These are phyloP conservation scores for Serranochromis macrocephalus DNA, from an alignment of 2,113 vertebrate genomes.

Conservation along the genomic window DNA sequence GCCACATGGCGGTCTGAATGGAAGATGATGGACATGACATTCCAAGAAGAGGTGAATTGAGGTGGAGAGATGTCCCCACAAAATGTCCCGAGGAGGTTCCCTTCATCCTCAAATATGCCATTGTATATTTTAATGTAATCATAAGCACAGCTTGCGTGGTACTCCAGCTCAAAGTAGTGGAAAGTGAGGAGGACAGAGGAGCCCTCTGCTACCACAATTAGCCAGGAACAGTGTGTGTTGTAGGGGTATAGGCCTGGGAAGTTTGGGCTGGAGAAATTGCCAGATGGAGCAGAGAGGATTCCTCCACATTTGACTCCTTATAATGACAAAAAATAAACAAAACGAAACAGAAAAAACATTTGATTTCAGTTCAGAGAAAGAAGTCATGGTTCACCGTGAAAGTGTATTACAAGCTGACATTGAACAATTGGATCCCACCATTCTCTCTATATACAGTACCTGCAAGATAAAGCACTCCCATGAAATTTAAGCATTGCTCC, in stretches of 20 bases:
- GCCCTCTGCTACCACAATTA: conserved; percentile 92
- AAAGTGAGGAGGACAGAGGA: conserved; percentile 90
- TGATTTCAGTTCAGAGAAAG: not conserved
- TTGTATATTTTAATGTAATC: conserved; percentile 97
- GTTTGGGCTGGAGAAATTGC: conserved; percentile 94
- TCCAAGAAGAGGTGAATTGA: conserved; percentile 90
- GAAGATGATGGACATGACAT: conserved; percentile 89
- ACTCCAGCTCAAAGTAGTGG: conserved; percentile 88
- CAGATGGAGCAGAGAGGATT: conserved; percentile 83
- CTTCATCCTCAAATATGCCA: conserved; percentile 77
- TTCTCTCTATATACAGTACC: not conserved
- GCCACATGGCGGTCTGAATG: conserved; percentile 91
- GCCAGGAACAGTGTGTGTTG: conserved; percentile 85
- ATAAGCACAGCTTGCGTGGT: conserved; percentile 79
- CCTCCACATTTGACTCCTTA: conserved; percentile 95
- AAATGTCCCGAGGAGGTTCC: conserved; percentile 91
- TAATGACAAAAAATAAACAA: not conserved
- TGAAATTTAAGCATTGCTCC: not conserved
- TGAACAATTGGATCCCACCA: conserved; percentile 11
- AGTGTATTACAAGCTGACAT: conserved; percentile 9
- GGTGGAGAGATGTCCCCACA: conserved; percentile 82
- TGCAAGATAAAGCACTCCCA: conserved; percentile 15
- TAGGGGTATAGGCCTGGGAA: conserved; percentile 89
- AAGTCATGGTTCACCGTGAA: not conserved
- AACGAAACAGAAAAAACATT: not conserved